Conservation (phyloP, 2,113 vertebrate species). For the Crotophaga sulcirostris region DNA sequence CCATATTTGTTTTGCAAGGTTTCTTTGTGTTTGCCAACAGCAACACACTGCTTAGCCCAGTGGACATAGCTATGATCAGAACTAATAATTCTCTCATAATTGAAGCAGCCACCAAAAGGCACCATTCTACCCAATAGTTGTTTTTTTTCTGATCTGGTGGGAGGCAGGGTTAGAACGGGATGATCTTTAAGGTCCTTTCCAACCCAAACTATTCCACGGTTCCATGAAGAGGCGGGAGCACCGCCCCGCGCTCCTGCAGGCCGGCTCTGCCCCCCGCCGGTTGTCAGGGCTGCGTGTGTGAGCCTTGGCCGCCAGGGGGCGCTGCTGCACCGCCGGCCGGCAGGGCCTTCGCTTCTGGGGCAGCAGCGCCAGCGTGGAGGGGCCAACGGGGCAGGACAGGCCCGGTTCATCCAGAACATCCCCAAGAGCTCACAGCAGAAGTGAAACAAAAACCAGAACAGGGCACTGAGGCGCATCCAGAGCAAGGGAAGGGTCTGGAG, state of each 20-base stretch:
- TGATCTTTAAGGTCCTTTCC: too few relatives aligned
- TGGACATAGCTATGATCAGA: background rate
- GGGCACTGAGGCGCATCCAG: too few relatives aligned
- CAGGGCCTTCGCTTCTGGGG: background rate
- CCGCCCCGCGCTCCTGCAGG: rapidly evolving
- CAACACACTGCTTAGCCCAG: background rate
- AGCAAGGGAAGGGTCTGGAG: too few relatives aligned
- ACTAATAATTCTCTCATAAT: background rate
- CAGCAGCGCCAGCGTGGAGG: background rate
- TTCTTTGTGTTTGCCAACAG: background rate
- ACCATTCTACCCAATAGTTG: background rate
- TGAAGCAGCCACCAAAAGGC: background rate
- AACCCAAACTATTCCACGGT: too few relatives aligned
- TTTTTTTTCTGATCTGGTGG: too few relatives aligned
- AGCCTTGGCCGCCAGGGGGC: background rate
- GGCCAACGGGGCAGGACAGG: background rate
- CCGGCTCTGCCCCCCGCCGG: too few relatives aligned
- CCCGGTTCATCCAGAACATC: too few relatives aligned
- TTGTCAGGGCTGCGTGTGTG: too few relatives aligned
- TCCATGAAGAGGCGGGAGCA: too few relatives aligned
- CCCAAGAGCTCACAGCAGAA: too few relatives aligned
- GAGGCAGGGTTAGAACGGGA: too few relatives aligned
- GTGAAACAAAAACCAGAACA: too few relatives aligned
- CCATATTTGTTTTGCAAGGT: rapidly evolving
- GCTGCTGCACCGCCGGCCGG: background rate